Conservation (phyloP, 2,888 invertebrate genomes). For the Ectemnius cavifrons region DNA sequence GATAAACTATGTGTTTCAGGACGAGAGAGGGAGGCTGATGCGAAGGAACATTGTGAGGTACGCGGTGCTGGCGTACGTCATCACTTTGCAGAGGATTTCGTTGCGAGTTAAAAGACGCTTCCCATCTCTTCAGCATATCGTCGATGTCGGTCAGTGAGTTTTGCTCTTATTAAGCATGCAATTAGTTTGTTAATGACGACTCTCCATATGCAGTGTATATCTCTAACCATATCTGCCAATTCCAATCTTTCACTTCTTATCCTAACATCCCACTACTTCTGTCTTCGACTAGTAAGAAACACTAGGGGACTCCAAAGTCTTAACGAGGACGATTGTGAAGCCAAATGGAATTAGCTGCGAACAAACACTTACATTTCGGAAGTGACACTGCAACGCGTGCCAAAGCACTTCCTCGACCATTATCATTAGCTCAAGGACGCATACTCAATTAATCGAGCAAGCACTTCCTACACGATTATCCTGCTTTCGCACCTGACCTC, state of each 20-base stretch:
- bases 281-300: no score
- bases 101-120: slow-evolving; percentile 92
- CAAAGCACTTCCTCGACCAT: slow-evolving; percentile 19
- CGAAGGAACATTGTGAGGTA: slow-evolving; percentile 93
- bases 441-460: slow-evolving; percentile 43
- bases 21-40: slow-evolving; percentile 93
- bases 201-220: no score
- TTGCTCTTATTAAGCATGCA: slow-evolving; percentile 44
- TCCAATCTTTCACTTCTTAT: no score
- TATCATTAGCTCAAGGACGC: slow-evolving; percentile 37
- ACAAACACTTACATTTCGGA: slow-evolving; percentile 5
- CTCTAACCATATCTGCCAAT: no score
- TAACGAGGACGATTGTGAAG: no score
- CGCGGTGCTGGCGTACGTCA: slow-evolving; percentile 92
- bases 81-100: slow-evolving; percentile 92
- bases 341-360: no score
- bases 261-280: no score
- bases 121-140: slow-evolving; percentile 93
- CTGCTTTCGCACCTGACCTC: slow-evolving; percentile 40
- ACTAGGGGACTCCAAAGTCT: no score
- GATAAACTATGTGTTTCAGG: slow-evolving; percentile 80
- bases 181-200: no score
- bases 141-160: slow-evolving; percentile 87
- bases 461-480: slow-evolving; percentile 52
- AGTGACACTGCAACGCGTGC: neutral